phyloP scores from a whole-genome alignment of 2,888 invertebrate genomes.

The Amblyteles armatorius region DNA sequence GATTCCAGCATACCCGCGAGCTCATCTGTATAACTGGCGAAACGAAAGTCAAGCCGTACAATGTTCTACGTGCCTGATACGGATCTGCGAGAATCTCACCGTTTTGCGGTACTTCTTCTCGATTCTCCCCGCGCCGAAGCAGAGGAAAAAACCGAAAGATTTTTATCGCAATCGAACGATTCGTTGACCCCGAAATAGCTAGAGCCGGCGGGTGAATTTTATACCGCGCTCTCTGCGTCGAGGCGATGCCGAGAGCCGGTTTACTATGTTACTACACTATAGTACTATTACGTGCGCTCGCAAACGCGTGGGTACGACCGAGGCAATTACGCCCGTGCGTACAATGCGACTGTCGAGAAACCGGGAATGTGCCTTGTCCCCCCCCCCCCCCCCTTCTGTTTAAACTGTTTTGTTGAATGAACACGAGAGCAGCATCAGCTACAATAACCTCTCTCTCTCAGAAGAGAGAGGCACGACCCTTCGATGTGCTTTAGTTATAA shows the following conservation, averaged over 20 bases:
- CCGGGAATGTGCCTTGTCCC: conserved; percentile 37
- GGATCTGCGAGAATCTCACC: conserved; percentile 10
- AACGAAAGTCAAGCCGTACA: conserved; percentile 21
- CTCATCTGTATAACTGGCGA: neutral
- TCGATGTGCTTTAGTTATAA: neutral
- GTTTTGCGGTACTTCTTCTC: conserved; percentile 22
- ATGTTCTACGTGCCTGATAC: neutral
- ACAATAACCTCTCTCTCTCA: neutral
- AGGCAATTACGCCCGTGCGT: conserved; percentile 52
- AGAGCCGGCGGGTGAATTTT: conserved; percentile 24
- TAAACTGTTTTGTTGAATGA: conserved; percentile 25
- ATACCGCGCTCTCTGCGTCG: neutral
- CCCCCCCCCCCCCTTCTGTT: conserved; percentile 1
- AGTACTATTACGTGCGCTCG: conserved; percentile 27
- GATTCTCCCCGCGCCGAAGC: neutral
- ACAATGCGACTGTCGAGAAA: conserved; percentile 54
- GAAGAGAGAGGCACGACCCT: neutral
- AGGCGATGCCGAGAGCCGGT: conserved; percentile 18
- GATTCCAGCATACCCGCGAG: neutral
- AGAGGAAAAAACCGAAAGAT: neutral
- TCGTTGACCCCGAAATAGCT: conserved; percentile 54
- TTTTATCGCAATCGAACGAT: conserved; percentile 41
- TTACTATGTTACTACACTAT: conserved; percentile 43
- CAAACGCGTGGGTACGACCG: conserved; percentile 29
- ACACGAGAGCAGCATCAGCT: neutral